Evolutionary conservation across 2,113 vertebrate species (phyloP).

Genomic region (Propithecus coquereli): DNA sequence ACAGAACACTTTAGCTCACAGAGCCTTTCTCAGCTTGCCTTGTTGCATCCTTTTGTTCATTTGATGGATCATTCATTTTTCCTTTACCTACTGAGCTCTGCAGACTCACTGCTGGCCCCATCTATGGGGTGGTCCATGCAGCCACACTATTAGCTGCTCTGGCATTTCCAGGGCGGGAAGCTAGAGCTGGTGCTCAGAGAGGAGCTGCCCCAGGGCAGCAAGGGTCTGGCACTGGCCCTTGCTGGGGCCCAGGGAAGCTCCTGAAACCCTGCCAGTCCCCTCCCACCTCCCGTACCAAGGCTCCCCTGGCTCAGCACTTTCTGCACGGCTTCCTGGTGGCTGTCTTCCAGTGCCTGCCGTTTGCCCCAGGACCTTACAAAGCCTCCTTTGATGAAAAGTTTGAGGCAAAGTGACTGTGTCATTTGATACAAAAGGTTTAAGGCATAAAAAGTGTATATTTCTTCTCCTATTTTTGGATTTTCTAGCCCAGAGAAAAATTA

Average conservation of each 20-base stretch:
- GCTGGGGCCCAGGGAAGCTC: not conserved
- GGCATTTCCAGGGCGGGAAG: not conserved
- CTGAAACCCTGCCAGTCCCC: fast-evolving
- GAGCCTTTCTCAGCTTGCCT: not conserved
- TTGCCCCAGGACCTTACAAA: conserved; percentile 58
- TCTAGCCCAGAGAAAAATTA: not conserved
- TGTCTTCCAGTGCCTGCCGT: conserved; percentile 39
- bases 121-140: not conserved
- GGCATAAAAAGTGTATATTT: conserved; percentile 28
- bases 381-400: conserved; percentile 64
- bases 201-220: fast-evolving
- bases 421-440: conserved; percentile 56
- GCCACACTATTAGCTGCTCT: not conserved
- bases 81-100: too few species aligned
- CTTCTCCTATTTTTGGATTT: conserved; percentile 54
- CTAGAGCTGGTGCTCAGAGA: not conserved
- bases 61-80: not conserved
- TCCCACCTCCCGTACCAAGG: not conserved
- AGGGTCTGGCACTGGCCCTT: not conserved
- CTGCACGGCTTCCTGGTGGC: conserved; percentile 3
- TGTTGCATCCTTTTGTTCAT: not conserved
- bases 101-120: fast-evolving
- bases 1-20: not conserved
- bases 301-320: conserved; percentile 54
- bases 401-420: conserved; percentile 51